These are phyloP conservation scores for Pelmatolapia mariae DNA, from an alignment of 2,113 vertebrate genomes.

Conservation along the genomic window DNA sequence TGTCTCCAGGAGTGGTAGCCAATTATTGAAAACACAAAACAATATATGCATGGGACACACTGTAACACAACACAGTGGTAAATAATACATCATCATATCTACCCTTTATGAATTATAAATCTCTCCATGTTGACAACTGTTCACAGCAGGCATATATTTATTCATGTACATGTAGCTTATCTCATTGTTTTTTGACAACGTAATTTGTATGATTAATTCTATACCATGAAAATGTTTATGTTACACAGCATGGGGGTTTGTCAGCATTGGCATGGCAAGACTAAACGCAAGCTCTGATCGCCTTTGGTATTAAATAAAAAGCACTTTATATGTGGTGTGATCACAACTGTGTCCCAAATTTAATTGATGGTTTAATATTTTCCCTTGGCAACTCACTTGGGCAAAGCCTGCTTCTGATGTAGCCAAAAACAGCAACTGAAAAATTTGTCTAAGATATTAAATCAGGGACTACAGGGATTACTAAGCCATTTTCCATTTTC, in stretches of 20 bases:
- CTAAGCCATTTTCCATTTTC: neutral
- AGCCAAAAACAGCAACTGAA: constrained; percentile 10
- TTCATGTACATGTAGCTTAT: neutral
- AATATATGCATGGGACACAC: neutral
- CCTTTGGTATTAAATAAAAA: neutral
- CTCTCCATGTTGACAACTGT: constrained; percentile 40
- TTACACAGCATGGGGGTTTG: constrained; percentile 5
- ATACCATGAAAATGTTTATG: constrained; percentile 20
- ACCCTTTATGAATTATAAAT: constrained; percentile 51
- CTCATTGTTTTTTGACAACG: neutral
- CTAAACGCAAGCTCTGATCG: neutral
- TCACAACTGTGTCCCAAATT: neutral
- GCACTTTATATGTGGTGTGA: neutral
- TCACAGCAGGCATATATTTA: constrained; percentile 37
- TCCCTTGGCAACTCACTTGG: neutral
- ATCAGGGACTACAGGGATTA: neutral
- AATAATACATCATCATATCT: constrained; percentile 44
- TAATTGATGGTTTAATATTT: constrained; percentile 37
- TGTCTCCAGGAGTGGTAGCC: neutral
- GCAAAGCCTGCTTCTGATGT: neutral
- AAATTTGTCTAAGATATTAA: constrained; percentile 40
- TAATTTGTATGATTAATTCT: constrained; percentile 47
- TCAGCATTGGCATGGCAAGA: neutral
- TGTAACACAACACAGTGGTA: neutral
- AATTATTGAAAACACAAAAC: constrained; percentile 40